Base-by-base conservation (phyloP, 2,888 invertebrate species). In the Rapana venosa region DNA sequence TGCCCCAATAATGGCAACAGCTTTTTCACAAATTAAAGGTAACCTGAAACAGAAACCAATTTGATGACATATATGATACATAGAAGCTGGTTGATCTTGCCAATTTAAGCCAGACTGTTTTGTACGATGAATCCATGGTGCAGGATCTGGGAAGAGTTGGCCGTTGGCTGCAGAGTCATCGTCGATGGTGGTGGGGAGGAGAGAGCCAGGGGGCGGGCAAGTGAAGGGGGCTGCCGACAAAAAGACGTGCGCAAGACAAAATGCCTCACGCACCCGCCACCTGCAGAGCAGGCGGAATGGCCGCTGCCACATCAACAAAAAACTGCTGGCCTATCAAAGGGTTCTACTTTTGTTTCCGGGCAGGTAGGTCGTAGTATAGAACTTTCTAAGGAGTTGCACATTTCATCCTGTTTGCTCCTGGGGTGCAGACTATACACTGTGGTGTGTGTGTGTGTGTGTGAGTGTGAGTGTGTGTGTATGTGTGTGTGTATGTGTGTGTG, bases 341-440 rank as follows among this genome's bases (percentile, higher is more conserved):
- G 0, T 98, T 98, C 95, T 98, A 97, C 95, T 98, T 98, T 96
- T 98, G 98, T 95, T 98, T 98, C 94, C 98, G 93, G 91, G 93
- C 93, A 90, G 95, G 95, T 95, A 91, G 91, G 92, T 89, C 61
- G 32, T 17, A 36, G 58, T n/a, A n/a, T n/a, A n/a, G 26, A 20
- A 87, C 47, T n/a, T n/a, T 88, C 20, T 30, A 2, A 83, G n/a
- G n/a, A 32, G 30, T 20, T 20, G 26, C n/a, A n/a, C n/a, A n/a
- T 83, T 5, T 35, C 20, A 83, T 22, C 1, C 30, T 35, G 36
- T n/a, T 22, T 22, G 22, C 22, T 83, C 30, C 6, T 30, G 36
- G n/a, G 20, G 22, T 35, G 26, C 36, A 17, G 8, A 47, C 4
- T 47, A 47, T 47, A 47, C 8, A 8, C 47, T 47, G 2, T 47